A percentile compares a stretch with the other conserved stretches of the same genome.
These are phyloP conservation scores for Lampris incognitus DNA, from an alignment of 2,113 vertebrate species.

Conservation along the genomic window DNA sequence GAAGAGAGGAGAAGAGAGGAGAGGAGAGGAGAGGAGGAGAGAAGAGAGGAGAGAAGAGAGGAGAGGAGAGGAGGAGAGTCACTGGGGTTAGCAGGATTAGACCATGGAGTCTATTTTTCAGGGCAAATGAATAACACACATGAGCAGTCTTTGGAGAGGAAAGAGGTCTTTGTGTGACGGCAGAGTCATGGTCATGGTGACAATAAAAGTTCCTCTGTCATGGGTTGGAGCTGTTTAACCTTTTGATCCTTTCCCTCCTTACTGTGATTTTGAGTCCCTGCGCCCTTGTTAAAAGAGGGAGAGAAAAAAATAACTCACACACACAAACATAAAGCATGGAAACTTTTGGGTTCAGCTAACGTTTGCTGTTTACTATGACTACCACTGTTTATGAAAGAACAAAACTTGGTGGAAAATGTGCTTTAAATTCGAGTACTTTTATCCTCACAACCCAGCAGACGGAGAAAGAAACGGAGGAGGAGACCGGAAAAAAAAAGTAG, in stretches of 20 bases:
- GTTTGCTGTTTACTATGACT: background rate
- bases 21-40: background rate
- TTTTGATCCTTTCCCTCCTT: constrained; percentile 60
- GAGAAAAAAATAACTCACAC: background rate
- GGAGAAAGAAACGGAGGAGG: background rate
- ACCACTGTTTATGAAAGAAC: constrained; percentile 12
- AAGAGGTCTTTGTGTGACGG: constrained; percentile 58
- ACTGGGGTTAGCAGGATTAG: background rate
- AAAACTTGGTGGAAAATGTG: constrained; percentile 13
- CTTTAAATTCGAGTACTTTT: constrained; percentile 29
- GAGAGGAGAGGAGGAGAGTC: constrained; percentile 7
- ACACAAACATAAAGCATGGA: background rate
- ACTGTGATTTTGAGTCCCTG: constrained; percentile 37
- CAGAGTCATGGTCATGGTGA: constrained; percentile 60
- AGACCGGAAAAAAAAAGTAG: background rate
- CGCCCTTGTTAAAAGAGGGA: constrained; percentile 8
- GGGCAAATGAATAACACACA: constrained; percentile 59
- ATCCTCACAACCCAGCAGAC: background rate
- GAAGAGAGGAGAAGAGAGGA: background rate
- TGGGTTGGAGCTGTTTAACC: constrained; percentile 70
- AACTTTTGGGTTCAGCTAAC: constrained; percentile 24
- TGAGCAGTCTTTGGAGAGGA: constrained; percentile 50
- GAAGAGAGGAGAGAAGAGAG: constrained; percentile 3
- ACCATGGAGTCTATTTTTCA: constrained; percentile 49
- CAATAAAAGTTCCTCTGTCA: constrained; percentile 65